Evolutionary conservation across 2,113 vertebrate species (phyloP).

Genomic region (Oncorhynchus kisutch): DNA sequence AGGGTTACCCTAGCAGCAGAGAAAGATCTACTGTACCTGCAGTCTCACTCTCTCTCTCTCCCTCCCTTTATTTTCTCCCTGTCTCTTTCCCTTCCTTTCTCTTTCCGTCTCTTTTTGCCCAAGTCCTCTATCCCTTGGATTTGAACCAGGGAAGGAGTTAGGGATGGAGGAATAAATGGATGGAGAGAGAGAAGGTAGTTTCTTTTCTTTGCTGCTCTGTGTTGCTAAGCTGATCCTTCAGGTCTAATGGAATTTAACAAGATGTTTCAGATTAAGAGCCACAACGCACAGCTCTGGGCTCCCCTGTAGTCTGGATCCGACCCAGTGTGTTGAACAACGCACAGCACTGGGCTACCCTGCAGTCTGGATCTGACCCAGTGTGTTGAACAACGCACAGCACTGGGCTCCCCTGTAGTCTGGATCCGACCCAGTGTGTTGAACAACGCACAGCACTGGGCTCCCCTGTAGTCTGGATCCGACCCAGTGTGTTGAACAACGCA

Average conservation of each 20-base stretch:
- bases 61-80: not conserved
- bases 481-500: too few relatives aligned
- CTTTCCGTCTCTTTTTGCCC: not conserved
- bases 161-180: not conserved
- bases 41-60: not conserved
- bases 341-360: too few relatives aligned
- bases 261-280: constrained; percentile 57
- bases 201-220: constrained; percentile 12
- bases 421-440: too few relatives aligned
- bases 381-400: too few relatives aligned
- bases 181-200: constrained; percentile 1
- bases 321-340: too few relatives aligned
- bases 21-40: not conserved
- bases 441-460: too few relatives aligned
- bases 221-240: constrained; percentile 57
- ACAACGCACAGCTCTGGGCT: not conserved
- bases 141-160: not conserved
- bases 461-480: too few relatives aligned
- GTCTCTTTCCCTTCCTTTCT: not conserved
- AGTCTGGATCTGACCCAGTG: too few relatives aligned
- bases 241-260: constrained; percentile 60
- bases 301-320: not conserved
- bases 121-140: not conserved
- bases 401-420: too few relatives aligned
- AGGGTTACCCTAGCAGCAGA: not conserved